Conservation (phyloP, 2,113 vertebrate species). For the Gavia stellata region DNA sequence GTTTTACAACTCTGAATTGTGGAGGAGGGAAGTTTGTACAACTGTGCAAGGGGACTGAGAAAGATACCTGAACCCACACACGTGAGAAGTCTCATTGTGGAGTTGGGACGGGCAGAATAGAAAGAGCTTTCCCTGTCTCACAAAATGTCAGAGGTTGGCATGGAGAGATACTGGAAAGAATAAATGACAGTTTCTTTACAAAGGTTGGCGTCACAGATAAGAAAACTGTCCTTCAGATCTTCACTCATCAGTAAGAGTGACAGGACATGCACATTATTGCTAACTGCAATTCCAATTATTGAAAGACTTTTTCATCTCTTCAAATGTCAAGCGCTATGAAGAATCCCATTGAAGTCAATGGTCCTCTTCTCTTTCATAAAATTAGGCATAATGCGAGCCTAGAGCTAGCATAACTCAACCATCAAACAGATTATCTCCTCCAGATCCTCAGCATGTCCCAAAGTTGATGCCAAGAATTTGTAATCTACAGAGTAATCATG, state of each 20-base stretch:
- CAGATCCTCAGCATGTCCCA: not conserved
- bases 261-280: not conserved
- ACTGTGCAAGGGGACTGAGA: not conserved
- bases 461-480: not conserved
- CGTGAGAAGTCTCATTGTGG: fast-evolving
- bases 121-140: not conserved
- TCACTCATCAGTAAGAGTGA: fast-evolving
- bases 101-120: not conserved
- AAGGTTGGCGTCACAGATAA: not conserved
- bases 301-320: not conserved
- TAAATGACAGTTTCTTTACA: not conserved
- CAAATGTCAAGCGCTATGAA: not conserved
- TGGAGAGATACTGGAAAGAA: not conserved
- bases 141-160: not conserved
- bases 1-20: fast-evolving
- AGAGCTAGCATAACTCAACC: not conserved
- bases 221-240: not conserved
- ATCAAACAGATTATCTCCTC: not conserved
- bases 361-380: not conserved
- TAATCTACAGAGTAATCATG: not conserved
- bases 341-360: not conserved
- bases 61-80: not conserved
- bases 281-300: not conserved
- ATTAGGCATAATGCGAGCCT: not conserved
- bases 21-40: not conserved